A percentile compares a stretch with the other conserved stretches of the same genome.
These are phyloP conservation scores for Malurus splendens DNA, from an alignment of 2,797 vertebrate species.

Conservation along the genomic window DNA sequence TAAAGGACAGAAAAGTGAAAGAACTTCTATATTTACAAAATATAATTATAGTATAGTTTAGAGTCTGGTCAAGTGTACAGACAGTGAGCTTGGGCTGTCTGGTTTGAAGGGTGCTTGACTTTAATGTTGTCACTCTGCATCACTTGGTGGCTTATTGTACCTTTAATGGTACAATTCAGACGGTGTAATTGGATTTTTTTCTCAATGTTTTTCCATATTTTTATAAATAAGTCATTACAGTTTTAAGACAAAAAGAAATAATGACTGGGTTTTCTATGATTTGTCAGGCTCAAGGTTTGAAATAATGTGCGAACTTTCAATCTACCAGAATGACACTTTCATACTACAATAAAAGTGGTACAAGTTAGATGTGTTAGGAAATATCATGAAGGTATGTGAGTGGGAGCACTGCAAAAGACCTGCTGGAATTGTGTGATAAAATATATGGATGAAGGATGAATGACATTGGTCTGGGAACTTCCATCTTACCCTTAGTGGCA, in stretches of 20 bases:
- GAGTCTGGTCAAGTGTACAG: background rate
- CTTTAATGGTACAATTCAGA: background rate
- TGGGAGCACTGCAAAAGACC: background rate
- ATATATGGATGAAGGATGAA: background rate
- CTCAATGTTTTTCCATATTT: background rate
- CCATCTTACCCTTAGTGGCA: background rate
- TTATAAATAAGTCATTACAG: background rate
- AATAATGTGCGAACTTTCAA: background rate
- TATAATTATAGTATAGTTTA: background rate
- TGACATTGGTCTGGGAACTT: background rate
- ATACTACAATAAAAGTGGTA: background rate
- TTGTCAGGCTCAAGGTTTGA: background rate
- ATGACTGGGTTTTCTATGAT: background rate
- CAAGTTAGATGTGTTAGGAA: background rate
- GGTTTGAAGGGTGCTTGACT: background rate
- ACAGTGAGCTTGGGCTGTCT: accelerated
- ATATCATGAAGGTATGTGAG: background rate
- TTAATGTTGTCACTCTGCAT: background rate
- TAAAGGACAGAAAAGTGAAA: background rate
- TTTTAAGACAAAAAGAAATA: background rate
- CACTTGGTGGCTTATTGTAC: background rate
- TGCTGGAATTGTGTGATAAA: background rate
- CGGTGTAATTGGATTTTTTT: background rate
- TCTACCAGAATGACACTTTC: background rate
- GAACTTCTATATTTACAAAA: background rate